Percentiles rank a stretch among this genome's conserved stretches.
phyloP scores from a whole-genome alignment of 1,140 invertebrate species.

The Sipha flava region DNA sequence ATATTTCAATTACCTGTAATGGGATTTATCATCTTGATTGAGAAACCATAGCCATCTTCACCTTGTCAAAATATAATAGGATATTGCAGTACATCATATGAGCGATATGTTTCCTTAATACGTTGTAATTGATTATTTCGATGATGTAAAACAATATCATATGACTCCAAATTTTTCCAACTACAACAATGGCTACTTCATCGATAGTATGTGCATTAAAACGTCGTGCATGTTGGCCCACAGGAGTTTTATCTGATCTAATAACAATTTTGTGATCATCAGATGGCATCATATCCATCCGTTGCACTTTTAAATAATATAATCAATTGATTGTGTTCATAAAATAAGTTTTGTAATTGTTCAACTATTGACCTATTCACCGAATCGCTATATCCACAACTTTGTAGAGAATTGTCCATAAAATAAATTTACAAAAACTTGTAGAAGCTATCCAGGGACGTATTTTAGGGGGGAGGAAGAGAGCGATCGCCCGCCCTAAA shows the following conservation, averaged over 20 bases:
- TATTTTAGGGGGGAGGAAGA: no score
- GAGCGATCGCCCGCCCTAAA: no score
- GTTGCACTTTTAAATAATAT: constrained; percentile 43
- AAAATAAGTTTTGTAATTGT: constrained; percentile 42
- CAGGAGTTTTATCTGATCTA: constrained; percentile 43
- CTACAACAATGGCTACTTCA: constrained; percentile 45
- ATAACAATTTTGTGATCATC: no score
- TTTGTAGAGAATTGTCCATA: no score
- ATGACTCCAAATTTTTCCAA: constrained; percentile 42
- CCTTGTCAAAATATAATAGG: constrained; percentile 46
- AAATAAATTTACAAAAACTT: no score
- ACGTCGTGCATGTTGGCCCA: constrained; percentile 43
- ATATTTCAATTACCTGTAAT: no score
- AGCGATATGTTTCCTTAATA: constrained; percentile 45
- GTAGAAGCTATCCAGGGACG: no score
- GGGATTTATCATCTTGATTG: constrained; percentile 44
- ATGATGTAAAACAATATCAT: constrained; percentile 45
- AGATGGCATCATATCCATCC: constrained; percentile 42
- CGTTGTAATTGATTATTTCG: constrained; percentile 40
- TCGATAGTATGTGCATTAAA: constrained; percentile 46
- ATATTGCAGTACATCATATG: constrained; percentile 46
- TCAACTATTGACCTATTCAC: no score
- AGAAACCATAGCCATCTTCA: constrained; percentile 46
- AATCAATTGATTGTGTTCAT: constrained; percentile 44
- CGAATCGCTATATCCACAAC: no score